Evolutionary conservation across 2,888 invertebrate species (phyloP), one percentile per base, ranked within the genome.

Genomic region (Eupeodes luniger): DNA sequence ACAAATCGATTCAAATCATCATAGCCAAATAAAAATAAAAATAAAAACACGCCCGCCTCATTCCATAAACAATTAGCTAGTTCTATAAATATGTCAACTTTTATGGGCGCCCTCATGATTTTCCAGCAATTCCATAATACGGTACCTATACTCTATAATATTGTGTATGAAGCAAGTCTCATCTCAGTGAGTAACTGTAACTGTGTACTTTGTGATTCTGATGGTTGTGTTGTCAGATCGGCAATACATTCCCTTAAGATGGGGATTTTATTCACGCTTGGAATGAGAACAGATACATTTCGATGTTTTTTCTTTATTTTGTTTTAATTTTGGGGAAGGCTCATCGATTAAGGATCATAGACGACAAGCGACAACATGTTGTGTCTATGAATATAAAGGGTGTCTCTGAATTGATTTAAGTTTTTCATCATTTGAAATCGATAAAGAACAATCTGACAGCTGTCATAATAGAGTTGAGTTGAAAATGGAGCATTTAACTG

Each of bases 31-130:
- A 36, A 61, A 47, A 72, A 40, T 9, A 40, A 40, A 40, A 40
- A 40, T 36, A 27, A 19, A 57, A 11, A 5, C 36, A 61, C 27
- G 2, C 27, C 61, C 62, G 75, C 55, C 67, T 34, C 61, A 74
- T 85, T 80, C 81, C 77, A 85, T 84, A 78, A 88, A 88, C 88
- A 88, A 88, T 88, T 88, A 88, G 84, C 81, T 81, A 88, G 81
- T 84, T 81, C 84, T 72, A 67, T 74, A 69, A 55, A 49, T 77
- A 78, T 81, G 87, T 84, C 87, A 84, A 78, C 81, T 74, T 88
- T 88, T 88, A 88, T 85, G 81, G 88, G 85, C 88, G 85, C 84
- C 88, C 85, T 84, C 59, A 74, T 88, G 84, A 88, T 81, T 88
- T 81, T 86, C 53, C 72, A 59, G 66, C 55, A 74, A 77, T 83